These are phyloP conservation scores for Danio aesculapii DNA, from an alignment of 2,797 vertebrate species.

Conservation along the genomic window DNA sequence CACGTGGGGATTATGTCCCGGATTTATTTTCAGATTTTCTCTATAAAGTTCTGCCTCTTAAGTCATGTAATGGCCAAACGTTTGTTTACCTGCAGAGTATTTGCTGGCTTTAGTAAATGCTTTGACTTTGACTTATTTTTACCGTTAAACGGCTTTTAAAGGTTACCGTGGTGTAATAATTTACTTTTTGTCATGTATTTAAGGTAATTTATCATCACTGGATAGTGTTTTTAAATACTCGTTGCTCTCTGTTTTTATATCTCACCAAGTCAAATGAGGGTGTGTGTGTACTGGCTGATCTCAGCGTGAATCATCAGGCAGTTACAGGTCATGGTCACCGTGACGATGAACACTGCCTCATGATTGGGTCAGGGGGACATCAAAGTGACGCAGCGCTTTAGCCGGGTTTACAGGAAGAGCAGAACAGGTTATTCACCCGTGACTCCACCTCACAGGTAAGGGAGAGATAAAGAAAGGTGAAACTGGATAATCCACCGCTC, in stretches of 20 bases:
- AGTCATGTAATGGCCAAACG: background rate
- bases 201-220: background rate
- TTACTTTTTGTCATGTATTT: background rate
- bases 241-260: background rate
- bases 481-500: constrained; percentile 36
- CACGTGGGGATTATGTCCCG: background rate
- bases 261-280: background rate
- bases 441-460: constrained; percentile 37
- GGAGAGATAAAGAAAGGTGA: constrained; percentile 31
- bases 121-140: background rate
- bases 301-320: constrained; percentile 47
- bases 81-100: background rate
- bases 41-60: background rate
- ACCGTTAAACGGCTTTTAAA: background rate
- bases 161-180: background rate
- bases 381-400: background rate
- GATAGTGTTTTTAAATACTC: background rate
- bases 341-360: constrained; percentile 25
- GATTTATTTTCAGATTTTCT: background rate
- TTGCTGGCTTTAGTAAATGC: background rate
- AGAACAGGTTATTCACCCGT: constrained; percentile 38
- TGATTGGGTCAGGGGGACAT: constrained; percentile 49
- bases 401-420: constrained; percentile 15
- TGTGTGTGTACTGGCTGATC: constrained; percentile 36
- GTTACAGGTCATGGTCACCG: constrained; percentile 56